A percentile compares a stretch with the other conserved stretches of the same genome.
These are phyloP conservation scores for Halcyon leucocephala DNA, from an alignment of 2,797 vertebrate genomes.

Conservation along the genomic window DNA sequence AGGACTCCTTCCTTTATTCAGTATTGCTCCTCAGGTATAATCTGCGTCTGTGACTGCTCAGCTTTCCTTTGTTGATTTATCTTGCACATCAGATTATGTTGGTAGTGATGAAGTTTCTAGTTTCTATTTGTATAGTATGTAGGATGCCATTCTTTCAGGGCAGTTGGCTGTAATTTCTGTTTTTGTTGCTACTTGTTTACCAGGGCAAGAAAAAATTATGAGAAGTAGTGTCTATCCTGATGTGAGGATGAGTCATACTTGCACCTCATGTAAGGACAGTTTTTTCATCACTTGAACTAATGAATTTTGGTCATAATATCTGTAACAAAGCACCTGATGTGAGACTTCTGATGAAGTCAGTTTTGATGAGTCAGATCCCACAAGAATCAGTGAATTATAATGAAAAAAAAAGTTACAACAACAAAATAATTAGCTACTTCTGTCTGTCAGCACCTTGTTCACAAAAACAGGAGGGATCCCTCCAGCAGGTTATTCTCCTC, in stretches of 20 bases:
- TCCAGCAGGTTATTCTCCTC: not conserved
- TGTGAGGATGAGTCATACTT: slow-evolving; percentile 9
- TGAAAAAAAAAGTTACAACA: not conserved
- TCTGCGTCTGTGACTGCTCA: not conserved
- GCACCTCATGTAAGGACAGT: not conserved
- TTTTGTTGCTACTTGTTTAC: slow-evolving; percentile 23
- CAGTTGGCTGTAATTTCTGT: not conserved
- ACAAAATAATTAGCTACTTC: not conserved
- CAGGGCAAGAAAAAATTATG: not conserved
- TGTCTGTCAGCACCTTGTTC: not conserved
- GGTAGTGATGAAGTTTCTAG: not conserved
- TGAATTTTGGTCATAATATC: slow-evolving; percentile 6
- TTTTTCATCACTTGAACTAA: slow-evolving; percentile 22
- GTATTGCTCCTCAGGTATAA: not conserved
- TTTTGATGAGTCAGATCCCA: not conserved
- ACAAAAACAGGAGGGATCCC: not conserved
- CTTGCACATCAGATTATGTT: not conserved
- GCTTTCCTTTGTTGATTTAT: not conserved
- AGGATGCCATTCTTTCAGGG: not conserved
- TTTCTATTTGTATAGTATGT: not conserved
- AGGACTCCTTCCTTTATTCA: not conserved
- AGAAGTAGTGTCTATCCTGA: not conserved
- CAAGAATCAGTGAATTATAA: not conserved
- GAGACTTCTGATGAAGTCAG: slow-evolving; percentile 14
- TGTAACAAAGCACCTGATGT: slow-evolving; percentile 1